A percentile compares a stretch with the other conserved stretches of the same genome.
phyloP scores from a whole-genome alignment of 2,797 vertebrate genomes.

The Chiloscyllium punctatum region DNA sequence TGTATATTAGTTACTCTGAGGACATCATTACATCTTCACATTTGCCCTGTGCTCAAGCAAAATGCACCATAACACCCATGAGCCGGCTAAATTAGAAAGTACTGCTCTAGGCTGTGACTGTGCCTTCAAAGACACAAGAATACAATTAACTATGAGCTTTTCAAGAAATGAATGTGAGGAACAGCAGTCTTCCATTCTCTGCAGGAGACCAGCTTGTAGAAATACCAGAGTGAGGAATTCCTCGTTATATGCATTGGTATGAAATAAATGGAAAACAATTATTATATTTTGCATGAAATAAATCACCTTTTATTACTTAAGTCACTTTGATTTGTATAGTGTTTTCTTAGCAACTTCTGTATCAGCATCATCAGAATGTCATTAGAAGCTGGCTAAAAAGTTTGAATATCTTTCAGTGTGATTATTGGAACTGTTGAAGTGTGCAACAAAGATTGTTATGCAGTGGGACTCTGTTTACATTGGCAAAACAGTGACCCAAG shows the following conservation, averaged over 20 bases:
- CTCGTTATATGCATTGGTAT: neutral
- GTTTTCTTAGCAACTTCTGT: neutral
- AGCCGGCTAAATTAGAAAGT: neutral
- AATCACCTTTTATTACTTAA: neutral
- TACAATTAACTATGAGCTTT: neutral
- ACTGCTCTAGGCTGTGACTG: neutral
- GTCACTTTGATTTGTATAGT: neutral
- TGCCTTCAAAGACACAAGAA: neutral
- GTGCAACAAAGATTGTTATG: neutral
- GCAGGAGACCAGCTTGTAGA: neutral
- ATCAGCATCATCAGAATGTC: neutral
- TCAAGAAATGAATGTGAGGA: neutral
- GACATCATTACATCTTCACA: neutral
- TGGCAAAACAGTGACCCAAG: neutral
- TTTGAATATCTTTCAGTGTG: neutral
- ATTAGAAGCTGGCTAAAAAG: neutral
- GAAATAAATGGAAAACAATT: neutral
- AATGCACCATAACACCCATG: neutral
- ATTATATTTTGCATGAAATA: neutral
- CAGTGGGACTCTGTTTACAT: neutral
- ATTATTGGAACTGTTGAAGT: neutral
- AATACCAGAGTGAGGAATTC: neutral
- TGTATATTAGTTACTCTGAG: neutral
- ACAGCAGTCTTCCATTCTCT: neutral
- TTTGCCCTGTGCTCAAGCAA: neutral